Evolutionary conservation across 1,140 invertebrate genomes (phyloP).

Genomic region (Arctopsyche grandis): DNA sequence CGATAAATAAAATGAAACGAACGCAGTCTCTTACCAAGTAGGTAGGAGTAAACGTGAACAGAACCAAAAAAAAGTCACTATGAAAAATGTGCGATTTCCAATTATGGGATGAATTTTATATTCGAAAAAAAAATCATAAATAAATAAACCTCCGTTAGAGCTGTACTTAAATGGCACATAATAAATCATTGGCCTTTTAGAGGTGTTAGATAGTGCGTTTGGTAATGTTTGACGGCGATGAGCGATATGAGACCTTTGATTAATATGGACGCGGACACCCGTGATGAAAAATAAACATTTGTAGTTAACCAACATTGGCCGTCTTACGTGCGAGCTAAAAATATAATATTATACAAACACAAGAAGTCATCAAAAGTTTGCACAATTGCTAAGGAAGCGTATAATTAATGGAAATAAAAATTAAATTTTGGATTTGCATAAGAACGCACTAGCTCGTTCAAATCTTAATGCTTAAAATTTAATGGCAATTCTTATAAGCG

Average conservation of each 20-base stretch:
- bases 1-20: not conserved
- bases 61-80: not conserved
- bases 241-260: constrained; percentile 27
- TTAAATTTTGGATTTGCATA: too few species aligned
- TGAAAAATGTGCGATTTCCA: constrained; percentile 16
- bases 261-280: constrained; percentile 29
- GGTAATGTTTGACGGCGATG: constrained; percentile 24
- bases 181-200: constrained; percentile 28
- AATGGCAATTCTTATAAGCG: too few species aligned
- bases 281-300: constrained; percentile 37
- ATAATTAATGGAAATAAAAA: too few species aligned
- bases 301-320: not conserved
- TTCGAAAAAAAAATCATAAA: constrained; percentile 5
- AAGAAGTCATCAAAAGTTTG: too few species aligned
- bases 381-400: too few species aligned
- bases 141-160: not conserved
- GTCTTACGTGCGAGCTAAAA: not conserved
- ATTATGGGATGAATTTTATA: constrained; percentile 34
- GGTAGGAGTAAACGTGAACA: not conserved
- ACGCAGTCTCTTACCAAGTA: too few species aligned
- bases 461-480: too few species aligned
- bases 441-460: too few species aligned
- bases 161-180: constrained; percentile 19
- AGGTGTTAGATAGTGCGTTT: constrained; percentile 21
- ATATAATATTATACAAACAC: too few species aligned